Evolutionary conservation across 1,140 invertebrate genomes (phyloP), one percentile per base, ranked within the genome.

Genomic region (Heterodera carotae): DNA sequence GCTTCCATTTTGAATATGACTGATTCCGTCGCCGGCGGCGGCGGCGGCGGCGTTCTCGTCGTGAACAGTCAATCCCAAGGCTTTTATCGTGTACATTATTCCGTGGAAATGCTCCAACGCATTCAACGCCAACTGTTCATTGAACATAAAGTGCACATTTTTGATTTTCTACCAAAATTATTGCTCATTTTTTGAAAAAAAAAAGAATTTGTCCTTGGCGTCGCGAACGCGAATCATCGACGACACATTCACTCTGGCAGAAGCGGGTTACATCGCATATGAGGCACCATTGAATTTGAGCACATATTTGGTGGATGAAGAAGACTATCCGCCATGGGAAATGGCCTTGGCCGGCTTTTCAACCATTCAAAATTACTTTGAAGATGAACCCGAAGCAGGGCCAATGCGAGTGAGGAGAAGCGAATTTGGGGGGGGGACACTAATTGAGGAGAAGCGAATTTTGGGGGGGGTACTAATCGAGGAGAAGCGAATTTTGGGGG

Each of bases 211-310:
- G 36, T 79, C 79, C 39, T 53, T 82, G 18, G 66, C 66, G 31
- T 81, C 81, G 7, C 76, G 83, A 15, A 83, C 84, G 5, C 82
- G 83, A 34, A 67, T 86, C 22, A 84, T 84, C 66, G 84, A 84
- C 60, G 83, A 84, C 74, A 62, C 84, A 2, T 84, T 84, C 70
- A 80, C 83, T 5, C 59, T 84, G 69, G 84, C 83, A 7, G 81
- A 84, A 64, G 83, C 84, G 5, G 82, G 82, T 22, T 78, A 77
- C 43, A 39, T 84, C 12, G 76, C 80, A 22, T 84, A 84, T 59
- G 77, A 84, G 53, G 80, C 74, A 15, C 34, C 82, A 12, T 36
- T 84, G 27, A 84, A 85, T 68, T 48, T 84, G 66, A 84, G 82
- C 29, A 56, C 48, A 8, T 84, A 84, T 71, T 66, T 84, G 73